Base-by-base conservation (phyloP, 2,888 invertebrate genomes). In the Elegia similella region DNA sequence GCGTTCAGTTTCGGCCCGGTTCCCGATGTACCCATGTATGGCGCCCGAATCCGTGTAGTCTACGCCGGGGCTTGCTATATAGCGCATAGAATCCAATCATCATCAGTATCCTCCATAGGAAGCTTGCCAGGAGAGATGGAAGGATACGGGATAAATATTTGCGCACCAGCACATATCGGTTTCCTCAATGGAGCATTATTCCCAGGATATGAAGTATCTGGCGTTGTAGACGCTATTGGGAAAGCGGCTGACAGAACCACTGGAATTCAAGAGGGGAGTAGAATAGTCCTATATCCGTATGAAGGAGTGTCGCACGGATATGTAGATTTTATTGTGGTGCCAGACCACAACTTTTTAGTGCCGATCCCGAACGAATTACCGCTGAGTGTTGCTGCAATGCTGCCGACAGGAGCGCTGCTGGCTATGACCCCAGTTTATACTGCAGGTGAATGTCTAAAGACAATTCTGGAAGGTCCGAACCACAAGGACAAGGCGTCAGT, bases 261-360 rank as follows among this genome's bases (percentile, higher is more conserved):
- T 54, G 93, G 92, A 6, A 92, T 95, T 30, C 82, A 84, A 50
- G 93, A 95, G 66, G 96, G 96, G 7, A 95, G 96, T 67, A 93
- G 96, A 57, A 96, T 97, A 29, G 95, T 97, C 38, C 89, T 97
- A 12, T 97, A 95, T 77, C 97, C 97, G 0, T 96, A 96, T 73
- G 96, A 97, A 67, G 97, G 96, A n/a, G 94, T 96, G 12, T 97
- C 97, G 0, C 95, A 95, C 71, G 96, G 96, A 2, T 96, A 98
- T 84, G 96, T 97, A 0, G 98, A 98, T 79, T 96, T 95, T 75
- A 95, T 98, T 69, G 95, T 96, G 17, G 97, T 98, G n/a, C 95
- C 96, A 0, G 96, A 98, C 74, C 92, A 98, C 62, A 94, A 96
- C 69, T 96, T 96, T 75, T 92, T 98, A 60, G 95, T 98, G 50